Percentiles rank a stretch among this genome's conserved stretches.
Conservation (phyloP, 23 tunicate genomes). For the Phallusia fumigata region DNA sequence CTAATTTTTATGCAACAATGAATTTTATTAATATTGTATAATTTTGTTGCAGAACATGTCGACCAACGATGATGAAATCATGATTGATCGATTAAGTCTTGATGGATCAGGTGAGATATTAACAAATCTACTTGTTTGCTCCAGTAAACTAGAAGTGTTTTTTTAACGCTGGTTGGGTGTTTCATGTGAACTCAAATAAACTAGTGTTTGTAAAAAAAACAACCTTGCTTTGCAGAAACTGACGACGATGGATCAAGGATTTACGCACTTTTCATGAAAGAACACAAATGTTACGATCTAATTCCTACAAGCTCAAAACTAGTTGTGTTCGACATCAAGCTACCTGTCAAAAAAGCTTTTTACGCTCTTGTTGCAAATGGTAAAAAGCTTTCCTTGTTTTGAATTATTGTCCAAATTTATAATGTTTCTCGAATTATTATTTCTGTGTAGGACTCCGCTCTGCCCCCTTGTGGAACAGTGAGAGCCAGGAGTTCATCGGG, state of each 20-base stretch:
- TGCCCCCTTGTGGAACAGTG: conserved; percentile 95
- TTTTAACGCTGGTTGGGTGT: no score
- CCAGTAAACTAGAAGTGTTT: no score
- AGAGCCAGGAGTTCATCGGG: conserved; percentile 86
- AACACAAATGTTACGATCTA: conserved; percentile 89
- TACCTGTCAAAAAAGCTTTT: conserved; percentile 95
- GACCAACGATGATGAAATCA: not conserved
- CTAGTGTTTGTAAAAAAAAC: no score
- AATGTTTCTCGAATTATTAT: not conserved
- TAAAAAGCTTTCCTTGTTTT: not conserved
- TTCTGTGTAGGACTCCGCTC: conserved; percentile 63
- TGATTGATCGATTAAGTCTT: conserved; percentile 69
- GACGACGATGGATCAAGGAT: conserved; percentile 32
- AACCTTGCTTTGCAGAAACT: conserved; percentile 1
- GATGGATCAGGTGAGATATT: conserved; percentile 47
- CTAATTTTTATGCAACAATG: no score
- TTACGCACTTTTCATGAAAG: conserved; percentile 87
- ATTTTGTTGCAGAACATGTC: not conserved
- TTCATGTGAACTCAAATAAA: no score
- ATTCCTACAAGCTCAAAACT: conserved; percentile 94
- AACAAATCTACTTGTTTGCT: no score
- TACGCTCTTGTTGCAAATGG: conserved; percentile 98
- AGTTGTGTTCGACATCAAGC: conserved; percentile 93
- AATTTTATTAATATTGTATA: not conserved
- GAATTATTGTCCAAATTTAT: not conserved